phyloP scores from a whole-genome alignment of 2,797 vertebrate genomes.

The Zonotrichia albicollis region DNA sequence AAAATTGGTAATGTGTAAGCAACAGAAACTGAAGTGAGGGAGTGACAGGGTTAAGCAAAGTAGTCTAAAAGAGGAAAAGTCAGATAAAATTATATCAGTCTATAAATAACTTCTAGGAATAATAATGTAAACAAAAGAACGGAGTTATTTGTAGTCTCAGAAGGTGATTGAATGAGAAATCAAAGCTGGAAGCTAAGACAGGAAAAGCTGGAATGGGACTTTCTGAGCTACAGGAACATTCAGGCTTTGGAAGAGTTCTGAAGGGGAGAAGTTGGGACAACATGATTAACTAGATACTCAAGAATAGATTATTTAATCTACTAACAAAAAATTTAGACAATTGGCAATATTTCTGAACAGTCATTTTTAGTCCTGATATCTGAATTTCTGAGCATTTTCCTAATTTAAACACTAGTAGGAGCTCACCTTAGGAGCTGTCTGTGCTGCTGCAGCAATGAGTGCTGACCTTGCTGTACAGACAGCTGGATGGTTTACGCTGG shows the following conservation, averaged over 20 bases:
- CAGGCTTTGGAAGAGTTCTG: background rate
- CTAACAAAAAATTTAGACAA: background rate
- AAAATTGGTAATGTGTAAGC: background rate
- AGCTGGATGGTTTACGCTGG: background rate
- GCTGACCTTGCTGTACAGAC: background rate
- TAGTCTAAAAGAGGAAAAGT: background rate
- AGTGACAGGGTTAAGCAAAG: background rate
- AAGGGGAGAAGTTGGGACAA: background rate
- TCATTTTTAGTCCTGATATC: background rate
- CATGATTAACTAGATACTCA: background rate
- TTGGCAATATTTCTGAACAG: background rate
- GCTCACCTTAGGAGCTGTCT: background rate
- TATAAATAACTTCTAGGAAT: background rate
- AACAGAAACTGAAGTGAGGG: background rate
- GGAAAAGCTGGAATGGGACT: background rate
- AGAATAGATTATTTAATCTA: background rate
- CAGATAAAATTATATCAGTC: background rate
- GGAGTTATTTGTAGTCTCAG: background rate
- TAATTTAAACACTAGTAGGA: background rate
- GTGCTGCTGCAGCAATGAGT: background rate
- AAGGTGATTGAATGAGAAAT: background rate
- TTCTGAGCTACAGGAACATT: background rate
- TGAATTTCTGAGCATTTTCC: background rate
- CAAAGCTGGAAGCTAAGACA: background rate
- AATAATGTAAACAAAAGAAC: conserved; percentile 5